Conservation (phyloP, 2,113 vertebrate species). For the Hypomesus transpacificus region DNA sequence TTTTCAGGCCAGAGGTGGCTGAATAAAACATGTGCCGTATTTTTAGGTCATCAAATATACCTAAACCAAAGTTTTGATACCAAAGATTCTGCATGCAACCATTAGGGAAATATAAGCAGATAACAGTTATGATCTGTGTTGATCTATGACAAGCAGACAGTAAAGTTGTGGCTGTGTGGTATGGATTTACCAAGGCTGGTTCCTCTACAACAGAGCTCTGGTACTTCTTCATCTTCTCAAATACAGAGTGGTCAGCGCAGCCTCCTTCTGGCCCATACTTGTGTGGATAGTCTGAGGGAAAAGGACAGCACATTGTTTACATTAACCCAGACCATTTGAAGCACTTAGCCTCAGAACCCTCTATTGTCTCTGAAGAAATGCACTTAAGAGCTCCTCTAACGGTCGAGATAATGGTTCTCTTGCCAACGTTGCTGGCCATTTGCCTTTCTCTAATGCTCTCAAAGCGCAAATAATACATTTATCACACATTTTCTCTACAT, state of each 20-base stretch:
- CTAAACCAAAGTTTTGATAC: too few relatives aligned
- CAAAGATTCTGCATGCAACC: too few relatives aligned
- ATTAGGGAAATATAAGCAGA: too few relatives aligned
- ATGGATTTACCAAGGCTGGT: slow-evolving; percentile 58
- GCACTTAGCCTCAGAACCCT: slow-evolving; percentile 64
- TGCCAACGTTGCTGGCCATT: background rate
- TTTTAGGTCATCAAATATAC: slow-evolving; percentile 27
- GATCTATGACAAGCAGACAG: background rate
- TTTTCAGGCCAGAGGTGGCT: slow-evolving; percentile 34
- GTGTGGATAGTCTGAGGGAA: slow-evolving; percentile 87
- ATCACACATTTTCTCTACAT: background rate
- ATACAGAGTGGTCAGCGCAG: slow-evolving; percentile 92
- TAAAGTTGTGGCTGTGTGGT: background rate
- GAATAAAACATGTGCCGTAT: slow-evolving; percentile 53
- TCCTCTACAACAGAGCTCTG: slow-evolving; percentile 81
- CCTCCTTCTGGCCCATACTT: slow-evolving; percentile 94
- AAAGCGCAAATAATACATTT: background rate
- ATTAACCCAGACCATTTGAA: slow-evolving; percentile 61
- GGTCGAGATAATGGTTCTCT: slow-evolving; percentile 38
- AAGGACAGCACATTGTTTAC: slow-evolving; percentile 48
- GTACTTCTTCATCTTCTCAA: slow-evolving; percentile 92
- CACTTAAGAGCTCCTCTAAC: slow-evolving; percentile 19
- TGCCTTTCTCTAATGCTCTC: background rate
- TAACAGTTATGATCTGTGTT: background rate
- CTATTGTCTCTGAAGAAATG: slow-evolving; percentile 55